Evolutionary conservation across 2,888 invertebrate species (phyloP), one percentile per base, ranked within the genome.

Genomic region (Drosophila birchii): DNA sequence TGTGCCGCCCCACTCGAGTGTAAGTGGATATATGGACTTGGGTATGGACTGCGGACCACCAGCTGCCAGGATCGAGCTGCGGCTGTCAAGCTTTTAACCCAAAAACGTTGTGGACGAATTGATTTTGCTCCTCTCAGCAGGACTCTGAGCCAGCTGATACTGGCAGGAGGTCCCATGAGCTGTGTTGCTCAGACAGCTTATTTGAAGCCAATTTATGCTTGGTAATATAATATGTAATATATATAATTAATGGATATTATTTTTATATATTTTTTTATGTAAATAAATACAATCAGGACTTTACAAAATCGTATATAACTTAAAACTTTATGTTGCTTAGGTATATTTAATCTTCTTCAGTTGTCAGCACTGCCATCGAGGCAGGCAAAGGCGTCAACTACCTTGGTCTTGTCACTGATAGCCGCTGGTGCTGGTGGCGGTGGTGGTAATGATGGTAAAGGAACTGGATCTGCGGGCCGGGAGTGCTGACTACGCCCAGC

Each of bases 21-120:
- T 57, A 61, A 57, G 60, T 61, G 60, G 56, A 58, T 45, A 58
- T 45, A 53, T 39, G 41, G 39, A 43, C 47, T 58, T 43, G 58
- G 20, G 61, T 44, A 41, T 29, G 41, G 39, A 68, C 39, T 67
- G 26, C 2, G 67, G 68, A 68, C 68, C 68, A 57, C 68, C 68
- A 68, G 68, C 68, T 68, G 39, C 63, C 62, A 56, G 71, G 55
- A 72, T 56, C 71, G 68, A 67, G 68, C 56, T 56, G 57, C 78
- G 74, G 80, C 83, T 86, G 86, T 86, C 82, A 83, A 83, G 86
- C 82, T 86, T 86, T 83, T 77, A 83, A 83, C 58, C 83, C 82
- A 76, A 66, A 67, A 66, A 56, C 68, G 47, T 66, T 68, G 68
- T 56, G 66, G 66, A 66, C 68, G 68, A 68, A 68, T 68, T 68